phyloP scores from a whole-genome alignment of 2,797 vertebrate genomes.

The Pseudomugil tenellus region DNA sequence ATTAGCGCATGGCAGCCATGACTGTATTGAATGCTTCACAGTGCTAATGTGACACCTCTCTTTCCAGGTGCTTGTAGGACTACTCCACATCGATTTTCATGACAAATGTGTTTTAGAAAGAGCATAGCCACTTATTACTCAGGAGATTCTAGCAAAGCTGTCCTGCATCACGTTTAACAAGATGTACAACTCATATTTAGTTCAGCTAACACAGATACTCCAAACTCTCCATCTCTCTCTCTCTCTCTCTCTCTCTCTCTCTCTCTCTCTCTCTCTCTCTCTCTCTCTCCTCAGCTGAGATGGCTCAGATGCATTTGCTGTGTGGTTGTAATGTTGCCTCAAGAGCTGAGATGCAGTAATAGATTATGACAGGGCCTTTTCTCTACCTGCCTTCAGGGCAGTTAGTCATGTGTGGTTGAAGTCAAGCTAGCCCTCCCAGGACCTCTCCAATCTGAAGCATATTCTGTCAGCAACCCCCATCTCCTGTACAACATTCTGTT shows the following conservation, averaged over 20 bases:
- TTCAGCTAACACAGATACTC: constrained; percentile 48
- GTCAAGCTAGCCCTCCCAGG: constrained; percentile 70
- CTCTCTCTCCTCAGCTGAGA: constrained; percentile 28
- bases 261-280: too few relatives aligned
- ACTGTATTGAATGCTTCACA: constrained; percentile 29
- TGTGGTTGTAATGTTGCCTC: constrained; percentile 65
- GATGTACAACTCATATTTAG: constrained; percentile 53
- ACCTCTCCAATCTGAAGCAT: constrained; percentile 72
- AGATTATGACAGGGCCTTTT: constrained; percentile 80
- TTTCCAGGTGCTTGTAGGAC: constrained; percentile 19
- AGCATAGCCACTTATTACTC: constrained; percentile 38
- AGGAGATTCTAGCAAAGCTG: constrained; percentile 39
- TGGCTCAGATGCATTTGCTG: constrained; percentile 53
- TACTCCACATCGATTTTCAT: constrained; percentile 37
- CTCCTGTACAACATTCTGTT: constrained; percentile 67
- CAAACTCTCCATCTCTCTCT: constrained; percentile 27
- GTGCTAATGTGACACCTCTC: constrained; percentile 48
- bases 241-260: too few relatives aligned
- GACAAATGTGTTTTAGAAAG: constrained; percentile 28
- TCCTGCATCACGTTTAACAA: constrained; percentile 62
- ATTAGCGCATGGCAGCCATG: constrained; percentile 1
- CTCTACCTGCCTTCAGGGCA: constrained; percentile 74
- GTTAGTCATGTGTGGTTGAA: constrained; percentile 76
- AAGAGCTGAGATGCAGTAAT: constrained; percentile 76
- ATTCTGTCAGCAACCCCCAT: constrained; percentile 69